Evolutionary conservation across 2,888 invertebrate genomes (phyloP).

Genomic region (Nezara viridula): DNA sequence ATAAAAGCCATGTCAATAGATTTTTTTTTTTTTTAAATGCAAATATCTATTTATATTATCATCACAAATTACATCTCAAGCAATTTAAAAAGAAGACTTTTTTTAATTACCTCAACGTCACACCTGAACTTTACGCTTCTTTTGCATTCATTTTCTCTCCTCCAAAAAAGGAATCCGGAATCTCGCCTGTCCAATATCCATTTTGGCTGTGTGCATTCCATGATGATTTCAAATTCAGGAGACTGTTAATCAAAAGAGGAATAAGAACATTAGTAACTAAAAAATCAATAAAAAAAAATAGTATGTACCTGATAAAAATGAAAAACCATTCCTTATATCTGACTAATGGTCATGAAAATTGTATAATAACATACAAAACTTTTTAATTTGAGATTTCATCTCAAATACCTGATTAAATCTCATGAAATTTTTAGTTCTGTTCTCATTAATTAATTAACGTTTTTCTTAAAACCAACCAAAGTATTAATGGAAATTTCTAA

Average conservation of each 20-base stretch:
- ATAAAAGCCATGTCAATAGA: too few species aligned
- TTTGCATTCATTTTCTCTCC: conserved; percentile 68
- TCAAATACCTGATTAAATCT: background rate
- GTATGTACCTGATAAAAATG: too few species aligned
- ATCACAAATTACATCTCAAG: background rate
- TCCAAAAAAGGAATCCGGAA: conserved; percentile 70
- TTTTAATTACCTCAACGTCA: conserved; percentile 68
- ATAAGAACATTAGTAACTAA: background rate
- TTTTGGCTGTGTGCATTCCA: conserved; percentile 67
- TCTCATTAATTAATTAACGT: too few species aligned
- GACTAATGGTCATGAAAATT: too few species aligned
- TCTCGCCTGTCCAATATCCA: conserved; percentile 71
- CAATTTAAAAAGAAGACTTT: background rate
- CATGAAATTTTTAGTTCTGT: background rate
- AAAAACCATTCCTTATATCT: too few species aligned
- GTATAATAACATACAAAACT: too few species aligned
- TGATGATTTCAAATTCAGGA: background rate
- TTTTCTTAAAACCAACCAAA: too few species aligned
- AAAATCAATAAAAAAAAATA: background rate
- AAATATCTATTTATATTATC: too few species aligned
- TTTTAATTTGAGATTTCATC: background rate
- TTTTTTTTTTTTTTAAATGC: too few species aligned
- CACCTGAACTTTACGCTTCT: conserved; percentile 71
- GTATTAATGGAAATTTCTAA: too few species aligned
- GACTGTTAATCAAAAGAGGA: conserved; percentile 7